These are phyloP conservation scores for Acanthoscelides obtectus DNA, from an alignment of 2,888 invertebrate species.

Conservation along the genomic window DNA sequence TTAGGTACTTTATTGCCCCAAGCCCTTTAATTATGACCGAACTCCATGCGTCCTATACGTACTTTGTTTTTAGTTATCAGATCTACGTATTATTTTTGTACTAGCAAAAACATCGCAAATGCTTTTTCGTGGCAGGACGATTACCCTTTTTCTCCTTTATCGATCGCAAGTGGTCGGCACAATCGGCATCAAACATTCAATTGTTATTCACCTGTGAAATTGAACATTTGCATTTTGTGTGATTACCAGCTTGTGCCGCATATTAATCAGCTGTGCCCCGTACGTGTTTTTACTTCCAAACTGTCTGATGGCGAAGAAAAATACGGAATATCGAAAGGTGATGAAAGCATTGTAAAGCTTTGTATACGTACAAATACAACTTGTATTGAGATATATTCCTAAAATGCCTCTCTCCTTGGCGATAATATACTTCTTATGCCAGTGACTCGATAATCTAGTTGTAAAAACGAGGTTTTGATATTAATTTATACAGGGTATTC, in stretches of 20 bases:
- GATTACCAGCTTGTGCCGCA: neutral
- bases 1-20: no score
- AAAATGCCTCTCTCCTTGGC: no score
- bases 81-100: neutral
- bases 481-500: no score
- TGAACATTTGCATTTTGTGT: neutral
- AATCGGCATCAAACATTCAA: neutral
- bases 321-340: neutral
- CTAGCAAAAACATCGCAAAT: neutral
- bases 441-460: no score
- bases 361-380: no score
- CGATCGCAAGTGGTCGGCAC: neutral
- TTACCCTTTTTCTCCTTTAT: neutral
- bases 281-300: neutral
- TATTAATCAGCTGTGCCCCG: neutral
- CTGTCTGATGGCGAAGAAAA: neutral
- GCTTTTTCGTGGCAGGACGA: neutral
- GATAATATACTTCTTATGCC: no score
- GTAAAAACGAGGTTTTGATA: no score
- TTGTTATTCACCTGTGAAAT: neutral
- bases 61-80: no score
- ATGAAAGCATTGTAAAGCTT: no score
- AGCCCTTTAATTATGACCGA: no score
- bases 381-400: neutral
- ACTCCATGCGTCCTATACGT: no score